Evolutionary conservation across 2,113 vertebrate species (phyloP), one percentile per base, ranked within the genome.

Genomic region (Laterallus jamaicensis): DNA sequence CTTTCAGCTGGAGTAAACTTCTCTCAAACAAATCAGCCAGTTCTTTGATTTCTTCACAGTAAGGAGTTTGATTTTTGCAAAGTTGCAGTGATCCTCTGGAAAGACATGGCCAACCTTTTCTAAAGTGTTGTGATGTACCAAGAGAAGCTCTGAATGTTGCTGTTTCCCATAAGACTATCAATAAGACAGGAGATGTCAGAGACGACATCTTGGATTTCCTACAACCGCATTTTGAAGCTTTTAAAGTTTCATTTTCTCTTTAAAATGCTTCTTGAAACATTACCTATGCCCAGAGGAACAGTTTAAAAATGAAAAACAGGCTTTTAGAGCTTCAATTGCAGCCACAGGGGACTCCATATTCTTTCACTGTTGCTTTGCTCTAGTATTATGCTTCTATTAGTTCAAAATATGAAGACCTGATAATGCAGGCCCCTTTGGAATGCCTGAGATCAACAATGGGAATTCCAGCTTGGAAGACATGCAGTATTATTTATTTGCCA

Each of bases 201-300:
- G 90, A 60, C 11, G 22, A 84, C 66, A 89, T 91, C 86, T 93
- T 96, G 90, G 90, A 76, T 95, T 96, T 93, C 74, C 77, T 92
- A 66, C 90, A 95, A 93, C 69, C 66, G 44, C 66, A 89, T 96
- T 95, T 93, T 92, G 77, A 96, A 93, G 95, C 88, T 92, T 96
- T 96, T 95, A 93, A 90, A 95, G 77, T 91, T 97, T 95, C 54
- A 89, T 95, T 96, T 96, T 96, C 88, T 93, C 66, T 95, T 88
- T 78, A 96, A 96, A 96, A 96, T 94, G 88, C 58, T 88, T 88
- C 86, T 94, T 94, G 92, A 90, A 96, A 93, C 88, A 94, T 96
- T 96, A 89, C 77, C 80, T 94, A 86, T 88, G 49, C 92, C 95
- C 96, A 96, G 66, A 96, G 95, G 95, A 97, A 66, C 86, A 95